A percentile compares a stretch with the other conserved stretches of the same genome.
Conservation (phyloP, 2,797 vertebrate genomes). For the Psittacula derbiana region DNA sequence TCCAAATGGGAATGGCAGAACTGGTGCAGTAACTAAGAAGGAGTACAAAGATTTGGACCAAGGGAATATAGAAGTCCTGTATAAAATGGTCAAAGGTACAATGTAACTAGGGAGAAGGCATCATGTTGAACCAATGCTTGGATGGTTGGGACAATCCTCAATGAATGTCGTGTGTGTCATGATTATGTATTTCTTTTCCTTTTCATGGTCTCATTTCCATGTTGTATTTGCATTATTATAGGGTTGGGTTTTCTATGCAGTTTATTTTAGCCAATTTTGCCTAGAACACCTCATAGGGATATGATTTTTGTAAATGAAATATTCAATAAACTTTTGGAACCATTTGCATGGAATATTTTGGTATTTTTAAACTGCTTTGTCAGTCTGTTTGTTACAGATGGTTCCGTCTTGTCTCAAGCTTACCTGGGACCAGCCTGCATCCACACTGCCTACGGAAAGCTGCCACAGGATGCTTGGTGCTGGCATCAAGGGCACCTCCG, state of each 20-base stretch:
- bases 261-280: slow-evolving; percentile 81
- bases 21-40: neutral
- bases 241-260: slow-evolving; percentile 73
- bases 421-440: neutral
- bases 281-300: slow-evolving; percentile 80
- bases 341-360: slow-evolving; percentile 27
- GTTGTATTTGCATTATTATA: slow-evolving; percentile 51
- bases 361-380: neutral
- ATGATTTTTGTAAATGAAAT: slow-evolving; percentile 82
- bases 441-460: rapidly evolving
- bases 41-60: neutral
- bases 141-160: slow-evolving; percentile 52
- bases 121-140: neutral
- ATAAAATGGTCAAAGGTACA: neutral
- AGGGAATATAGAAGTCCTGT: neutral
- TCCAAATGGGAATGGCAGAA: neutral
- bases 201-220: slow-evolving; percentile 33
- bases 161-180: neutral
- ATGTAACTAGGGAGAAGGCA: neutral
- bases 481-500: rapidly evolving
- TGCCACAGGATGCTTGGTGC: neutral
- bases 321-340: slow-evolving; percentile 81
- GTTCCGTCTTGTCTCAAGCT: neutral
- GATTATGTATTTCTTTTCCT: neutral
- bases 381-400: neutral